Evolutionary conservation across 37 sponge, comb jelly and placozoan species (phyloP), one percentile per base, ranked within the genome.

Genomic region (Mnemiopsis leidyi): DNA sequence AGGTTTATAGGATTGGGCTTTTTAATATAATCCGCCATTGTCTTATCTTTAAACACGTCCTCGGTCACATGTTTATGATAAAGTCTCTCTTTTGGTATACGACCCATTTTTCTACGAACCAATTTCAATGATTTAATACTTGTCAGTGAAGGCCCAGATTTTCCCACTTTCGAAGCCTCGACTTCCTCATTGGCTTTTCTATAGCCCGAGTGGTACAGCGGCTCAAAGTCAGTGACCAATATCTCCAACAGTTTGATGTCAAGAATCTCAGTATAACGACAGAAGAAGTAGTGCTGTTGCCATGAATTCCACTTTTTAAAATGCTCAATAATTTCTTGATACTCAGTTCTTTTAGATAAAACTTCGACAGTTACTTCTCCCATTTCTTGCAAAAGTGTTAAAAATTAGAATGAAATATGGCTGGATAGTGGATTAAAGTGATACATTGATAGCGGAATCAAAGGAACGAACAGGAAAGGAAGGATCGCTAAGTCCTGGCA

Each of bases 201-300:
- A 26, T 85, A 85, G 26, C 90, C 90, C 0, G 90, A 85, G 48
- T 85, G 90, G 61, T 85, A 85, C 28, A 85, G 48, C 24, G 90
- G 90, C 29, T 85, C 90, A 23, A 85, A 85, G 39, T 85, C 90
- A 0, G 90, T 85, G 48, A 85, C 61, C 29, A 85, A 26, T n/a
- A 85, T 85, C 24, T 85, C 90, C 40, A 85, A 37, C 61, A 85
- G 23, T 38, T 85, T 85, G 18, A 85, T 33, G 20, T 40, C 61
- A 13, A 85, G 29, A 33, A 26, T 36, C 7, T 37, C 3, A 33
- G 90, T 85, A 39, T 85, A 85, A 3, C 36, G 90, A 33, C 90
- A 85, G 90, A 85, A 85, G 26, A 85, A 85, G 90, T 85, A 85
- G 48, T 40, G 90, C 23, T 37, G 32, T 33, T 85, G 90, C 90